Evolutionary conservation across 2,888 invertebrate genomes (phyloP).

Genomic region (Dasysyrphus albostriatus): DNA sequence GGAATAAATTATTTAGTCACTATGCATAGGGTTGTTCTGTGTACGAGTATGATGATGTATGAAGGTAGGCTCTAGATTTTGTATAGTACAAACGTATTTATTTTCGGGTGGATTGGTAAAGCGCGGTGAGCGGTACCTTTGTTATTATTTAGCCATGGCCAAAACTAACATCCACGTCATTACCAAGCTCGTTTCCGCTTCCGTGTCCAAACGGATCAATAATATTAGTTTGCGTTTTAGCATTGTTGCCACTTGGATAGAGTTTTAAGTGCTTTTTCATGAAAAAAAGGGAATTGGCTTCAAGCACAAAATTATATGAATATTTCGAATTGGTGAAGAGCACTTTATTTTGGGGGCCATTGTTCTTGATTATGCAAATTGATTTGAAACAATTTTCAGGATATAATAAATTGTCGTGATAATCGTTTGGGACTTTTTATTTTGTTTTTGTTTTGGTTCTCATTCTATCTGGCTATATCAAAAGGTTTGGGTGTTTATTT

Average conservation of each 20-base stretch:
- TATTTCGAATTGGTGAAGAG: slow-evolving; percentile 5
- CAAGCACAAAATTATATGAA: slow-evolving; percentile 6
- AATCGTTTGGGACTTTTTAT: background rate
- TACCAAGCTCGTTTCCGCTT: slow-evolving; percentile 11
- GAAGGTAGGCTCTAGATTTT: background rate
- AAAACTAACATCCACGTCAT: background rate
- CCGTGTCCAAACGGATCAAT: slow-evolving; percentile 40
- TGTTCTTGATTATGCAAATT: slow-evolving; percentile 51
- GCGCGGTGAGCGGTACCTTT: background rate
- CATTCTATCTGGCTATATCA: background rate
- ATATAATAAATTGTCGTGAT: slow-evolving; percentile 5
- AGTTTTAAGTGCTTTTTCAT: slow-evolving; percentile 39
- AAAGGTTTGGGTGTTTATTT: slow-evolving; percentile 8
- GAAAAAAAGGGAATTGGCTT: slow-evolving; percentile 36
- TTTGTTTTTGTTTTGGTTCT: background rate
- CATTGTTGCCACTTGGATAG: slow-evolving; percentile 31
- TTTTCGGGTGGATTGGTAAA: slow-evolving; percentile 22
- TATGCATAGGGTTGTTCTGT: background rate
- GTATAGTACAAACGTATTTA: slow-evolving; percentile 11
- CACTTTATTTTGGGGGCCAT: slow-evolving; percentile 27
- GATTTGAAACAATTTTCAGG: slow-evolving; percentile 38
- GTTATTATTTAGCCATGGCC: slow-evolving; percentile 26
- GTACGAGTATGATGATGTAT: background rate
- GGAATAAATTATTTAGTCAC: slow-evolving; percentile 35
- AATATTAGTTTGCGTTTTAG: slow-evolving; percentile 43